phyloP scores from a whole-genome alignment of 2,888 invertebrate species.

The Melanophora roralis region DNA sequence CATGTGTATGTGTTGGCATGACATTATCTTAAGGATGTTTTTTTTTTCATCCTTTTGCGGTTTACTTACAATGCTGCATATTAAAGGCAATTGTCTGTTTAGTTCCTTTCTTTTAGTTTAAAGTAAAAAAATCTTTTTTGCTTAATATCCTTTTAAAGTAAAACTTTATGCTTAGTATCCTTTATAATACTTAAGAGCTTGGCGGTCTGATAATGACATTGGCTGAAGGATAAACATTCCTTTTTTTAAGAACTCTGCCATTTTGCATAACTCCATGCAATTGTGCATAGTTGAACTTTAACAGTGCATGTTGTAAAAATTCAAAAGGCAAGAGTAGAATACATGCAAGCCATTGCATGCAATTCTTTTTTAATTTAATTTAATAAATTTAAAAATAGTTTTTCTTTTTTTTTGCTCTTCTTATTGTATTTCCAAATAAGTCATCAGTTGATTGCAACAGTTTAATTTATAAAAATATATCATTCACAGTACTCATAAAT shows the following conservation, averaged over 20 bases:
- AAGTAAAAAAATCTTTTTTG: background rate
- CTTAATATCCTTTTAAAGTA: background rate
- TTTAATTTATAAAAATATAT: too few species aligned
- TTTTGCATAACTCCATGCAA: background rate
- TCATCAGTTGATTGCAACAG: background rate
- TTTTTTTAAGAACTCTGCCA: background rate
- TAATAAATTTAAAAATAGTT: background rate
- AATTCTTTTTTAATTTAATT: constrained; percentile 32
- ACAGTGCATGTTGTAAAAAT: background rate
- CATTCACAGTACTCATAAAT: constrained; percentile 44
- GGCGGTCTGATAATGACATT: background rate
- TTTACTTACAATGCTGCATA: background rate
- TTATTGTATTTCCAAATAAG: constrained; percentile 2
- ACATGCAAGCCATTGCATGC: background rate
- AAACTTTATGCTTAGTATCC: background rate
- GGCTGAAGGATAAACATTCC: background rate
- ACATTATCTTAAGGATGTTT: background rate
- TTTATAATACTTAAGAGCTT: constrained; percentile 1
- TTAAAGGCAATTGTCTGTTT: background rate
- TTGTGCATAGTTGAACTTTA: background rate
- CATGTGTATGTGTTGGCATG: background rate
- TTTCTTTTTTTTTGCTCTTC: background rate
- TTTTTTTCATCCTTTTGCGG: background rate
- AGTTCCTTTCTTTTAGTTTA: background rate
- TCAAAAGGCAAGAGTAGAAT: background rate